Percentiles rank a stretch among this genome's conserved stretches.
phyloP scores from a whole-genome alignment of 2,888 invertebrate genomes.

The Apamea anceps region DNA sequence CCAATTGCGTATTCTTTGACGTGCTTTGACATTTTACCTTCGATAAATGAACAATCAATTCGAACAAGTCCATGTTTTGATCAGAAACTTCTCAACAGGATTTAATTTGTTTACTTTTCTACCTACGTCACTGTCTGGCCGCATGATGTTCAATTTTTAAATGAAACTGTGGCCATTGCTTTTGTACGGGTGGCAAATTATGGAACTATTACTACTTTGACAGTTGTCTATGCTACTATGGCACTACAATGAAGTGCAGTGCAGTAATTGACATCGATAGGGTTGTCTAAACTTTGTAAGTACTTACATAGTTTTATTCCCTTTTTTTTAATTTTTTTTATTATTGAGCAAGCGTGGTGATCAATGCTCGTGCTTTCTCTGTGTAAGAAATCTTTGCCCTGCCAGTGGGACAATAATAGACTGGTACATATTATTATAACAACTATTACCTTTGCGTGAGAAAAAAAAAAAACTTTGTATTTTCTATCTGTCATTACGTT shows the following conservation, averaged over 20 bases:
- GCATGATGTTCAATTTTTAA: slow-evolving; percentile 20
- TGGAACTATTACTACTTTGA: neutral
- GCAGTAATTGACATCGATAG: neutral
- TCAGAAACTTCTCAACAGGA: neutral
- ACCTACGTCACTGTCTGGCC: slow-evolving; percentile 9
- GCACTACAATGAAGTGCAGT: neutral
- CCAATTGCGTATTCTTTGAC: slow-evolving; percentile 22
- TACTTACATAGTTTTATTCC: neutral
- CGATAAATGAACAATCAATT: slow-evolving; percentile 8
- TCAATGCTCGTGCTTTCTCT: neutral
- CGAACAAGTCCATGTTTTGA: slow-evolving; percentile 9
- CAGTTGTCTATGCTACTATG: neutral
- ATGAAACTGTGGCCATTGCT: neutral
- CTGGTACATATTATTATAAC: neutral
- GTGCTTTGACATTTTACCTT: slow-evolving; percentile 34
- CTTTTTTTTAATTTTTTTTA: too few species aligned
- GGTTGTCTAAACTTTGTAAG: too few species aligned
- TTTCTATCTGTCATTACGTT: slow-evolving; percentile 7
- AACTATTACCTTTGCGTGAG: neutral
- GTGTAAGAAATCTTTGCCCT: neutral
- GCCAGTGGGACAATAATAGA: neutral
- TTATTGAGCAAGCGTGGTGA: neutral
- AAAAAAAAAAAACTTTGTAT: slow-evolving; percentile 6
- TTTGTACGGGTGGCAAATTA: neutral
- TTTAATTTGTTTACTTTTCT: neutral